Percentiles rank a stretch among this genome's conserved stretches.
These are phyloP conservation scores for Aphelenchoides fujianensis DNA, from an alignment of 1,140 invertebrate species.

Conservation along the genomic window DNA sequence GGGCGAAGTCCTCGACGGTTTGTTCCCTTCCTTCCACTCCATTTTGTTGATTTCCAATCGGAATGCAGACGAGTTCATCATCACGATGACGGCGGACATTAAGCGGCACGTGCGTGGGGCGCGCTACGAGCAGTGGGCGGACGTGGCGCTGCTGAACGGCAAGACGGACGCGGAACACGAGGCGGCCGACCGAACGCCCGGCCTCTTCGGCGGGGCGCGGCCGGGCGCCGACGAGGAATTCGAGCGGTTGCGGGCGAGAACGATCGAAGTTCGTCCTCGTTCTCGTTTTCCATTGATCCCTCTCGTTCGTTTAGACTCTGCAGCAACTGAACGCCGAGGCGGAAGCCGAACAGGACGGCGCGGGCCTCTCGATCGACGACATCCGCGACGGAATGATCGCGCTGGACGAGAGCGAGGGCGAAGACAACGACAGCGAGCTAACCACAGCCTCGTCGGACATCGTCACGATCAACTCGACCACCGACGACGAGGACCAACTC, in stretches of 20 bases:
- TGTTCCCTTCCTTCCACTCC: neutral
- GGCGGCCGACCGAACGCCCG: neutral
- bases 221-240: neutral
- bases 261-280: too few species aligned
- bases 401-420: too few species aligned
- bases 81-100: neutral
- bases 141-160: neutral
- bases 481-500: too few species aligned
- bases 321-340: neutral
- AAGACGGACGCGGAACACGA: neutral
- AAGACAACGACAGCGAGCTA: too few species aligned
- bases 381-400: too few species aligned
- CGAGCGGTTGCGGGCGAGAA: too few species aligned
- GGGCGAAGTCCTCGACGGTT: neutral
- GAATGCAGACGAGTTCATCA: neutral
- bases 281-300: neutral
- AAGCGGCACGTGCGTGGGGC: neutral
- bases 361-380: too few species aligned
- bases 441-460: too few species aligned
- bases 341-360: neutral
- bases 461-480: too few species aligned
- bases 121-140: neutral
- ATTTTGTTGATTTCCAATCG: neutral
- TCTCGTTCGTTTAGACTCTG: neutral
- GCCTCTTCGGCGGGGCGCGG: neutral